Percentiles rank a stretch among this genome's conserved stretches.
Conservation (phyloP, 2,113 vertebrate genomes). For the Arvicanthis niloticus region DNA sequence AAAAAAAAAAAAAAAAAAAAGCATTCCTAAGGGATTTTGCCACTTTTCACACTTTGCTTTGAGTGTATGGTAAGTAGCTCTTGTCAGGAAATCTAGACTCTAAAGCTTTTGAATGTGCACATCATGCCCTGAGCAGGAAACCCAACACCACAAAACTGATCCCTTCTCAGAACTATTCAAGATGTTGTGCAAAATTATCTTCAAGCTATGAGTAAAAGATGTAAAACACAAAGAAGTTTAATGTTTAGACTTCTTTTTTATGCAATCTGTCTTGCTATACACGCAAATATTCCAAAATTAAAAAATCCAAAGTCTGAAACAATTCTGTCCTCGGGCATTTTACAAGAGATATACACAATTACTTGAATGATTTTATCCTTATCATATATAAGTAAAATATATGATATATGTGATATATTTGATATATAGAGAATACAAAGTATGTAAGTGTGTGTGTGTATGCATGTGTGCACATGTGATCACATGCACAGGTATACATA, state of each 20-base stretch:
- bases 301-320: background rate
- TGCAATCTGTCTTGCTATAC: background rate
- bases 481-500: background rate
- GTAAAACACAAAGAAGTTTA: background rate
- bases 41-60: constrained; percentile 16
- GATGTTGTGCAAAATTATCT: background rate
- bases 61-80: background rate
- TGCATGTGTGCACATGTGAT: no score
- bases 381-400: background rate
- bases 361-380: background rate
- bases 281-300: background rate
- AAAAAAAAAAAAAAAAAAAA: constrained; percentile 17
- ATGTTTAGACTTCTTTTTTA: background rate
- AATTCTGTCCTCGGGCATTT: background rate
- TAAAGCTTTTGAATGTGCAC: background rate
- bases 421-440: background rate
- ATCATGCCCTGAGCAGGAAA: background rate
- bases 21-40: background rate
- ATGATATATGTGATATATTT: background rate
- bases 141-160: background rate
- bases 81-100: background rate
- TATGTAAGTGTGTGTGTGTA: background rate
- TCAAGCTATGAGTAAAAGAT: background rate
- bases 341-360: background rate
- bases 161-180: background rate